These are phyloP conservation scores for Phrynocephalus guinanensis DNA, from an alignment of 2,797 vertebrate species.

Conservation along the genomic window DNA sequence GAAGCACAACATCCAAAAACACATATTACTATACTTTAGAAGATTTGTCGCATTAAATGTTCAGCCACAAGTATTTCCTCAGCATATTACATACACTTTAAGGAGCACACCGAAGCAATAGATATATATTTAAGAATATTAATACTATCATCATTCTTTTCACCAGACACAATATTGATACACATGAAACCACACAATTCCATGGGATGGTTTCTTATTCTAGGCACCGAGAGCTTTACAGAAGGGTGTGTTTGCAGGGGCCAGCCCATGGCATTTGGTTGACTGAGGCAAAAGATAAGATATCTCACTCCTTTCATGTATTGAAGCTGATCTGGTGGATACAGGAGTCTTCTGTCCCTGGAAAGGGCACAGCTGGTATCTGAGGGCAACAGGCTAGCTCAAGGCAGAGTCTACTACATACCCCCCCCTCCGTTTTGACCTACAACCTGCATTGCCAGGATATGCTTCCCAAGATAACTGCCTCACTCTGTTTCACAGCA, in stretches of 20 bases:
- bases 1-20: conserved; percentile 46
- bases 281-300: background rate
- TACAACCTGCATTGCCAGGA: background rate
- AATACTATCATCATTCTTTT: background rate
- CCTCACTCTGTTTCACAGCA: background rate
- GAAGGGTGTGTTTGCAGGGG: conserved; percentile 4
- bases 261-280: background rate
- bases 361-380: background rate
- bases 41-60: conserved; percentile 19
- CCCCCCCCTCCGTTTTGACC: background rate
- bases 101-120: too few species aligned
- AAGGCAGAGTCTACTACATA: background rate
- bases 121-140: conserved; percentile 12
- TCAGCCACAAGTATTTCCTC: too few species aligned
- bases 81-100: too few species aligned
- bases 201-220: conserved; percentile 19
- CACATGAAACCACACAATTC: background rate
- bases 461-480: background rate
- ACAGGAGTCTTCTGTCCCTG: background rate
- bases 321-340: background rate
- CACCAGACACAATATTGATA: background rate
- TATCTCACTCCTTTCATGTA: background rate
- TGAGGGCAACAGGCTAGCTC: background rate
- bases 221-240: conserved; percentile 19
- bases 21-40: conserved; percentile 36